Evolutionary conservation across 2,797 vertebrate genomes (phyloP).

Genomic region (Mionectes olivaceus): DNA sequence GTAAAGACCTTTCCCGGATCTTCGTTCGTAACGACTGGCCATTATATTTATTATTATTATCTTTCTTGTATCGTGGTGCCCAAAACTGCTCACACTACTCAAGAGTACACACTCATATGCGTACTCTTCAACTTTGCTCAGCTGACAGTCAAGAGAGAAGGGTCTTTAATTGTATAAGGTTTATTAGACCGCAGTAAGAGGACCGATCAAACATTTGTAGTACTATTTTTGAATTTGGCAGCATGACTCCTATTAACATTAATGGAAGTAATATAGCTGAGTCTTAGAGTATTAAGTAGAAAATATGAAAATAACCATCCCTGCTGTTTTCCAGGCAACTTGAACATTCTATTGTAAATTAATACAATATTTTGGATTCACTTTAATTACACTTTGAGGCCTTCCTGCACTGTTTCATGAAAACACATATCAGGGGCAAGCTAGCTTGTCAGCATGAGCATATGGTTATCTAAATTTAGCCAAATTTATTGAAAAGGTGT

Average conservation of each 20-base stretch:
- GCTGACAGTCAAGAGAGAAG: neutral
- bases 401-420: slow-evolving; percentile 27
- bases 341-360: slow-evolving; percentile 69
- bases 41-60: too few relatives aligned
- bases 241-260: slow-evolving; percentile 46
- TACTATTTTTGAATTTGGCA: slow-evolving; percentile 51
- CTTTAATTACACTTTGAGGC: slow-evolving; percentile 67
- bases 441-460: slow-evolving; percentile 56
- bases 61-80: neutral
- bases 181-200: slow-evolving; percentile 26
- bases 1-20: too few relatives aligned
- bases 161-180: slow-evolving; percentile 5
- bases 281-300: slow-evolving; percentile 35
- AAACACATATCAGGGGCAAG: slow-evolving; percentile 45
- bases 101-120: neutral
- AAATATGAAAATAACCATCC: slow-evolving; percentile 41
- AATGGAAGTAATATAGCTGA: slow-evolving; percentile 55
- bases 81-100: neutral
- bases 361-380: slow-evolving; percentile 71
- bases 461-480: slow-evolving; percentile 72
- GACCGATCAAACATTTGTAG: slow-evolving; percentile 29
- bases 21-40: too few relatives aligned
- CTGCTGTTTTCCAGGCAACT: slow-evolving; percentile 45
- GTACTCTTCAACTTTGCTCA: neutral
- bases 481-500: slow-evolving; percentile 60